Percentiles rank a stretch among this genome's conserved stretches.
Evolutionary conservation across 2,113 vertebrate species (phyloP).

Genomic region (Indicator indicator): DNA sequence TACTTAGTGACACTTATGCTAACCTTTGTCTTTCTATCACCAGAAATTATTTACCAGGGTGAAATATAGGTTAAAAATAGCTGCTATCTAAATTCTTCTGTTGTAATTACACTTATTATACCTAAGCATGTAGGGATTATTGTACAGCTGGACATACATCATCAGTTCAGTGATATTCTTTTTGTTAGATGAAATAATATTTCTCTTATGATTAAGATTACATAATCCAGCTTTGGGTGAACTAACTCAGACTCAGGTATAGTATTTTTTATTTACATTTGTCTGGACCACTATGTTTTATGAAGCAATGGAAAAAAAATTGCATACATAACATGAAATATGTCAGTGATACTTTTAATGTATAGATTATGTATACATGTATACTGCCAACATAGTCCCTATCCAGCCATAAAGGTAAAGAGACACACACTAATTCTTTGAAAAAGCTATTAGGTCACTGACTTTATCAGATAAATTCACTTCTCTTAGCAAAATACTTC

Average conservation of each 20-base stretch:
- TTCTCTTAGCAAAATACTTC: background rate
- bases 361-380: background rate
- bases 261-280: background rate
- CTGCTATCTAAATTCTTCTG: background rate
- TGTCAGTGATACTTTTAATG: background rate
- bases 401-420: background rate
- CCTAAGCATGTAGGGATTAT: background rate
- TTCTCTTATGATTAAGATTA: background rate
- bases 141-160: background rate
- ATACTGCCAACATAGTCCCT: background rate
- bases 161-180: background rate
- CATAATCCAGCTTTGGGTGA: background rate
- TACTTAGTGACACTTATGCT: background rate
- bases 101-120: background rate
- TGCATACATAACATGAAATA: background rate
- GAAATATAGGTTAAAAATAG: background rate
- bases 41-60: background rate
- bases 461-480: background rate
- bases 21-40: background rate
- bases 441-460: background rate
- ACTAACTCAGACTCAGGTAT: background rate
- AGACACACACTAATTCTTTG: background rate
- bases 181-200: background rate
- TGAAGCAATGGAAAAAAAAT: background rate
- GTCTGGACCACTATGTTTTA: background rate